phyloP scores from a whole-genome alignment of 2,797 vertebrate species.

The Sylvia borin region DNA sequence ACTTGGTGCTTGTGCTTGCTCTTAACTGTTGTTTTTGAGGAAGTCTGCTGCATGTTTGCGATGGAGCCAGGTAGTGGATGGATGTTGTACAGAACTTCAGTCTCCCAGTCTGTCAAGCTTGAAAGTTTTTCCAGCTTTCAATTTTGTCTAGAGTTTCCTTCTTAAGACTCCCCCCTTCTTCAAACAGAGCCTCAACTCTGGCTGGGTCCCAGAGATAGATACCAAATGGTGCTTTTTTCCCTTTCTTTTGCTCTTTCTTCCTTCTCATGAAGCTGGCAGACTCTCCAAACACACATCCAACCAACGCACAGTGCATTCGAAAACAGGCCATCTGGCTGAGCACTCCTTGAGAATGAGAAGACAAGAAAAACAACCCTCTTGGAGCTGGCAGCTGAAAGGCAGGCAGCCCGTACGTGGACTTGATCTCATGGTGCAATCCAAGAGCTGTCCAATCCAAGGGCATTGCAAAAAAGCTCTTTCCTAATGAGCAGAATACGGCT shows the following conservation, averaged over 20 bases:
- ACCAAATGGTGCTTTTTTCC: constrained; percentile 73
- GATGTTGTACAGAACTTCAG: constrained; percentile 44
- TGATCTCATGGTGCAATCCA: constrained; percentile 66
- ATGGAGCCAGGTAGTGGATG: constrained; percentile 42
- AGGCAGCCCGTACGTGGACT: constrained; percentile 70
- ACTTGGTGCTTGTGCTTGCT: neutral
- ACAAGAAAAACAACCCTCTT: constrained; percentile 75
- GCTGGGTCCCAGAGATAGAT: constrained; percentile 71
- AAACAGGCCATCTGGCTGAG: constrained; percentile 75
- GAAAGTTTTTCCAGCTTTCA: constrained; percentile 67
- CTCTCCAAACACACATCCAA: constrained; percentile 75
- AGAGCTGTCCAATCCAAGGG: constrained; percentile 68
- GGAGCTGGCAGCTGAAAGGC: constrained; percentile 70
- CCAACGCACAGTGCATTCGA: constrained; percentile 75
- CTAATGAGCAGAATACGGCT: constrained; percentile 67
- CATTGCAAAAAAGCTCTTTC: constrained; percentile 66
- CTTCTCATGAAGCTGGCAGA: constrained; percentile 74
- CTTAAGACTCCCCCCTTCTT: constrained; percentile 62
- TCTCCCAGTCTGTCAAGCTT: constrained; percentile 62
- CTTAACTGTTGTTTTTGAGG: neutral
- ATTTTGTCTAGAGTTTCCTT: constrained; percentile 67
- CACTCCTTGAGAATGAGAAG: constrained; percentile 74
- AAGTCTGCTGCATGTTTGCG: neutral
- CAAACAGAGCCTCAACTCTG: constrained; percentile 67
- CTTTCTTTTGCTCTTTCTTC: constrained; percentile 77